Base-by-base conservation (phyloP, 2,888 invertebrate genomes). In the Rotaria socialis region DNA sequence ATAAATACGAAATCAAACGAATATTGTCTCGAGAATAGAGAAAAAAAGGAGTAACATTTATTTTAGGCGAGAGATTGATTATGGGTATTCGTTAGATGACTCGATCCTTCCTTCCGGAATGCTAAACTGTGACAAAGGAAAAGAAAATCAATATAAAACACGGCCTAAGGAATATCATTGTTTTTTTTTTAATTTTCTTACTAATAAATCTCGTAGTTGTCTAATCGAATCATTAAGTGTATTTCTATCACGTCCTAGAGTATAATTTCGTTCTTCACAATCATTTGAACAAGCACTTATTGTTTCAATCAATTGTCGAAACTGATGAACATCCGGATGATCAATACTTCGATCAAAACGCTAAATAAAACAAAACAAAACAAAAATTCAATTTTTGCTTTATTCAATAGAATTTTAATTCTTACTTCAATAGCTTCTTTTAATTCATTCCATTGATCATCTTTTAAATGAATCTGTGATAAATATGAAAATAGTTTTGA, bases 251-350 rank as follows among this genome's bases (percentile, higher is more conserved):
- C 80, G 80, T 43, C 80, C 80, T 11, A 80, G n/a, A 47, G 80
- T 80, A 80, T 80, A 80, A 43, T 80, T 80, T 47, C 80, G 43
- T 80, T 80, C 80, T 80, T 80, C 80, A 47, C 80, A 80, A 80
- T 80, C 80, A 47, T 80, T 80, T 80, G 80, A 22, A 47, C 80
- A 80, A 10, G 7, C 2, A 47, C 80, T 80, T 24, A 80, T 43
- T 24, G 80, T 80, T 47, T 43, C 4, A 14, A 80, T 43, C 14
- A 80, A 47, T 11, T 43, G 24, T 80, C 14, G 47, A 80, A 80
- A 80, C 10, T n/a, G 47, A 16, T 47, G 47, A 43, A 80, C 2
- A 80, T 80, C 80, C 0, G 80, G 80, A 47, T 80, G 80, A 80
- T 80, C n/a, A 47, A 47, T 47, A 80, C 41, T 47, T 43, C 47